Conservation (phyloP, 1,140 invertebrate species). For the Agrypnia vestita region DNA sequence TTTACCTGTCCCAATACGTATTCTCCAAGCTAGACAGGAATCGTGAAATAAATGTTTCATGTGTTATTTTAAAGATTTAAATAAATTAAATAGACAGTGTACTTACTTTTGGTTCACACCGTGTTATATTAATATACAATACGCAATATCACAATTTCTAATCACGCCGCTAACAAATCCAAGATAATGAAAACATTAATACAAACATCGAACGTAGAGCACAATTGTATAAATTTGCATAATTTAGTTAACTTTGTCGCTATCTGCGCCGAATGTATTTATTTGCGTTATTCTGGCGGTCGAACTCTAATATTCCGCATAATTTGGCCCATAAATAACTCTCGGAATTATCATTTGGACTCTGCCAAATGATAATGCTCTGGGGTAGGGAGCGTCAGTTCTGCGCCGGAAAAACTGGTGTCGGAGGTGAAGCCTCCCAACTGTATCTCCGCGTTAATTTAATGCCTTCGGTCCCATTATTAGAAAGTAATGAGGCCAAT, state of each 20-base stretch:
- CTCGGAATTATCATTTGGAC: not conserved
- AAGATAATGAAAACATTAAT: slow-evolving; percentile 21
- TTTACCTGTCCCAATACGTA: too few species aligned
- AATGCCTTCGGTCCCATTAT: slow-evolving; percentile 49
- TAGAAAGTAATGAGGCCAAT: slow-evolving; percentile 54
- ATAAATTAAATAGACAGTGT: too few species aligned
- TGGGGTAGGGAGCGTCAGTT: not conserved
- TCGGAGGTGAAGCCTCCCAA: slow-evolving; percentile 21
- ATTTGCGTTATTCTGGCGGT: slow-evolving; percentile 26
- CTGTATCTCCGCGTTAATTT: slow-evolving; percentile 48
- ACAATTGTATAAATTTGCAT: slow-evolving; percentile 15
- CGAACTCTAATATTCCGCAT: slow-evolving; percentile 34
- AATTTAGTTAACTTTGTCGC: not conserved
- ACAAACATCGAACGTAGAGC: not conserved
- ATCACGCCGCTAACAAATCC: slow-evolving; percentile 1
- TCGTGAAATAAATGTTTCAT: too few species aligned
- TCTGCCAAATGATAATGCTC: not conserved
- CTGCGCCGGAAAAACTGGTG: not conserved
- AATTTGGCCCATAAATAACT: slow-evolving; percentile 36
- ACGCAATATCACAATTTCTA: not conserved
- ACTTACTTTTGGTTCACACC: too few species aligned
- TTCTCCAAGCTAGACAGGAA: too few species aligned
- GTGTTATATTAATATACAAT: not conserved
- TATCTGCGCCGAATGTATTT: slow-evolving; percentile 24
- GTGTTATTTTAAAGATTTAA: too few species aligned